Conservation (phyloP, 1,140 invertebrate species). For the Solenopsis invicta region DNA sequence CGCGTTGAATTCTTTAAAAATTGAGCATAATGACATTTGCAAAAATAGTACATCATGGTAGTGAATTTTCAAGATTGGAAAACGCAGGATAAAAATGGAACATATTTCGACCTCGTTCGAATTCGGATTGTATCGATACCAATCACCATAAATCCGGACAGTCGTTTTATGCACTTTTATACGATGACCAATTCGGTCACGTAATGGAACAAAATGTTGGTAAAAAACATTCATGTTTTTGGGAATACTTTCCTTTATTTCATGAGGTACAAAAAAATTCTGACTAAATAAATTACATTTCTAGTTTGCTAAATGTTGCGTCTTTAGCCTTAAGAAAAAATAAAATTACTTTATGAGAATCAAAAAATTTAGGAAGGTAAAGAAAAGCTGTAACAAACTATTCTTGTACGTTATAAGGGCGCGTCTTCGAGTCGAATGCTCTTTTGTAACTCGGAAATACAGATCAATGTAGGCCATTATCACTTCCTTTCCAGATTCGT, state of each 20-base stretch:
- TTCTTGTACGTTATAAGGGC: too few species aligned
- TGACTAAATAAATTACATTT: neutral
- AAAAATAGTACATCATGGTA: neutral
- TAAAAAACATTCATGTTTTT: constrained; percentile 15
- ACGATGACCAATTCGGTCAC: constrained; percentile 37
- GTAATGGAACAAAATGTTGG: neutral
- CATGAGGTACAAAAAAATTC: neutral
- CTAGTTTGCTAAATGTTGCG: neutral
- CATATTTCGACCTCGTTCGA: constrained; percentile 25
- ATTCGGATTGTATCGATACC: neutral
- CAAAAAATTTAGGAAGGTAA: too few species aligned
- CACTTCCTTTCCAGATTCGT: too few species aligned
- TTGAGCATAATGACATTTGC: neutral
- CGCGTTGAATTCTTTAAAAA: neutral
- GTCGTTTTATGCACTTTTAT: constrained; percentile 44
- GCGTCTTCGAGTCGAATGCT: too few species aligned
- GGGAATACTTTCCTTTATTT: neutral
- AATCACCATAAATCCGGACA: constrained; percentile 42
- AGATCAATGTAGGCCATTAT: too few species aligned
- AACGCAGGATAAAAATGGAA: constrained; percentile 12
- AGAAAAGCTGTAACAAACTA: too few species aligned
- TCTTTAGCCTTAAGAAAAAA: too few species aligned
- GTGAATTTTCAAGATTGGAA: constrained; percentile 33
- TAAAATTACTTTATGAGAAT: too few species aligned
- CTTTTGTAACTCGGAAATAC: too few species aligned